Conservation (phyloP, 2,113 vertebrate genomes). For the Eclectus roratus region DNA sequence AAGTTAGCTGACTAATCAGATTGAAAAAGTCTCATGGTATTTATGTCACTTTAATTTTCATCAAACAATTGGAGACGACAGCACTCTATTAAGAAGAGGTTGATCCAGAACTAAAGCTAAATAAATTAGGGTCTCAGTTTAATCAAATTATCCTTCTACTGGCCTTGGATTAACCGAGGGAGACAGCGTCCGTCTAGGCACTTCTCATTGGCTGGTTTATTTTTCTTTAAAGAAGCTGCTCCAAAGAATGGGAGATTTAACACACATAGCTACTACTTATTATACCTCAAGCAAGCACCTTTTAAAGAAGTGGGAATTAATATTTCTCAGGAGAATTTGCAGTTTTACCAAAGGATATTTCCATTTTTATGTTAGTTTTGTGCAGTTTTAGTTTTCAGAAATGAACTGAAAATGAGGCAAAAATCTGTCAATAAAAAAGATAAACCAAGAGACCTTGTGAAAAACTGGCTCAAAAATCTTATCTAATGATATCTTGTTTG, state of each 20-base stretch:
- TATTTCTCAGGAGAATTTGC: slow-evolving; percentile 51
- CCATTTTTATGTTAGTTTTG: neutral
- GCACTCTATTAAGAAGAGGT: slow-evolving; percentile 82
- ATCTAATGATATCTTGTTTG: neutral
- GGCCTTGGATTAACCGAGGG: slow-evolving; percentile 77
- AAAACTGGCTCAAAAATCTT: neutral
- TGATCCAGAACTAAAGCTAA: slow-evolving; percentile 92
- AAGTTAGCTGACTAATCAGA: slow-evolving; percentile 86
- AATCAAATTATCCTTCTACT: slow-evolving; percentile 86
- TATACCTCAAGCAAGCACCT: slow-evolving; percentile 56
- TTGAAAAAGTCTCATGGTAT: slow-evolving; percentile 85
- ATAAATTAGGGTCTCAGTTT: slow-evolving; percentile 90
- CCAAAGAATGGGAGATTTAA: slow-evolving; percentile 72
- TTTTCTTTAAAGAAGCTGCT: slow-evolving; percentile 65
- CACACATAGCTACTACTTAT: slow-evolving; percentile 64
- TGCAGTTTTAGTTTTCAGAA: neutral
- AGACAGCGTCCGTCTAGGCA: slow-evolving; percentile 74
- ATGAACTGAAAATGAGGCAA: slow-evolving; percentile 3
- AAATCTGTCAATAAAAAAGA: neutral
- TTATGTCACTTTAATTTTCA: slow-evolving; percentile 91
- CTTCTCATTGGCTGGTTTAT: slow-evolving; percentile 71
- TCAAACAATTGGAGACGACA: slow-evolving; percentile 84
- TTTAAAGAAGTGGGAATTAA: slow-evolving; percentile 38
- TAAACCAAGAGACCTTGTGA: neutral
- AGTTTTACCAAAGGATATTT: slow-evolving; percentile 9